These are phyloP conservation scores for Hypselothyrea guttata DNA, from an alignment of 2,888 invertebrate species.

Conservation along the genomic window DNA sequence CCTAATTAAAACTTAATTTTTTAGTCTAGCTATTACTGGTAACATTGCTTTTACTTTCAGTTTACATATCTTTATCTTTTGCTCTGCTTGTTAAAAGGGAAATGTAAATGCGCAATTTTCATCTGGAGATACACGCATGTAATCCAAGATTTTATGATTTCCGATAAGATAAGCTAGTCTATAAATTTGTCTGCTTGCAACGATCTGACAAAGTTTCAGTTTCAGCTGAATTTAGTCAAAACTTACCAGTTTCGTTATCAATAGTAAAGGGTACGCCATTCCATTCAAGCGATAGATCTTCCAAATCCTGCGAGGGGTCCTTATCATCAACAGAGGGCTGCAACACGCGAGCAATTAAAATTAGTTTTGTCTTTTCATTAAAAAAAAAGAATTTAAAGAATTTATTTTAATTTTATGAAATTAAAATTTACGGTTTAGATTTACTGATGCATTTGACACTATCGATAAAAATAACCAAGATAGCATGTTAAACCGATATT, in stretches of 20 bases:
- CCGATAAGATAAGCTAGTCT: slow-evolving; percentile 20
- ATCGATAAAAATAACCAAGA: too few species aligned
- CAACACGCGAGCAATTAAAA: not conserved
- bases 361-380: too few species aligned
- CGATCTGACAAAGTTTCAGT: not conserved
- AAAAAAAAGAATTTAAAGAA: too few species aligned
- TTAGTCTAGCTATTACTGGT: too few species aligned
- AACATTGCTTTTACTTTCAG: too few species aligned
- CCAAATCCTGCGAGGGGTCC: slow-evolving; percentile 41
- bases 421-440: too few species aligned
- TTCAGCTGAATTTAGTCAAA: not conserved
- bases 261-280: slow-evolving; percentile 91
- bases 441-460: too few species aligned
- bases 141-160: slow-evolving; percentile 10
- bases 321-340: slow-evolving; percentile 67
- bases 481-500: too few species aligned
- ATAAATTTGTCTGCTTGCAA: not conserved
- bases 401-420: too few species aligned
- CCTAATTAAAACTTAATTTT: too few species aligned
- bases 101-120: slow-evolving; percentile 21
- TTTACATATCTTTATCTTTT: slow-evolving; percentile 16
- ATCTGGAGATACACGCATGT: slow-evolving; percentile 9
- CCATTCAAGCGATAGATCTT: slow-evolving; percentile 87
- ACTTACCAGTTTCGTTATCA: slow-evolving; percentile 93
- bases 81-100: slow-evolving; percentile 29